Conservation (phyloP, 2,113 vertebrate species). For the Mus spicilegus region DNA sequence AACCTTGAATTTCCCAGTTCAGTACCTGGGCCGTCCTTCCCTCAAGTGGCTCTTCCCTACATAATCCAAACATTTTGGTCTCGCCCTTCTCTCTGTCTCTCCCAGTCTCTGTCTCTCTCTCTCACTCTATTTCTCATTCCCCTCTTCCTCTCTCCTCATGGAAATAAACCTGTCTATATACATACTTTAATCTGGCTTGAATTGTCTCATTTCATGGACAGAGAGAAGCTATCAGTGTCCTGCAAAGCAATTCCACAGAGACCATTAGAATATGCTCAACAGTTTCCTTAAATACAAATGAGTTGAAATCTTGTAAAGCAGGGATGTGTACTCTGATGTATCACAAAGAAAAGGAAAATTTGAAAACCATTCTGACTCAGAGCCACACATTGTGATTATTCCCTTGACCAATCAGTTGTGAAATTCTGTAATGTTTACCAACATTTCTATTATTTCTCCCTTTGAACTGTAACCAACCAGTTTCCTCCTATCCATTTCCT, state of each 20-base stretch:
- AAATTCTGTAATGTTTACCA: conserved; percentile 44
- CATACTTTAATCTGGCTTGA: no score
- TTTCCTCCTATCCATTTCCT: background rate
- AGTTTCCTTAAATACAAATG: conserved; percentile 30
- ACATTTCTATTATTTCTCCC: conserved; percentile 64
- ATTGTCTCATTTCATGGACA: no score
- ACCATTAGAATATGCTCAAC: background rate
- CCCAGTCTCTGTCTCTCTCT: no score
- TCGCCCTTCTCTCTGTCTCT: no score
- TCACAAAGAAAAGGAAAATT: conserved; percentile 29
- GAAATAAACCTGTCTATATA: no score
- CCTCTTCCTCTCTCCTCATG: no score
- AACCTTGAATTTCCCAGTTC: no score
- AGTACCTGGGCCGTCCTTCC: no score
- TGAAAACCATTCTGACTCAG: conserved; percentile 9
- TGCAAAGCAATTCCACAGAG: conserved; percentile 48
- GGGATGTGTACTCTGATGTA: background rate
- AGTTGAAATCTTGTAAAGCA: conserved; percentile 17
- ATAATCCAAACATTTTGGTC: no score
- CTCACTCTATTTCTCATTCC: no score
- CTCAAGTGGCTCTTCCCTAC: no score
- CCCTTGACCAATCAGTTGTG: conserved; percentile 33
- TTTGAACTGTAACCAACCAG: background rate
- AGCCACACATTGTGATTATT: conserved; percentile 53
- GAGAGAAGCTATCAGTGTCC: background rate